Percentiles rank a stretch among this genome's conserved stretches.
phyloP scores from a whole-genome alignment of 2,797 vertebrate species.

The Cynopterus sphinx region DNA sequence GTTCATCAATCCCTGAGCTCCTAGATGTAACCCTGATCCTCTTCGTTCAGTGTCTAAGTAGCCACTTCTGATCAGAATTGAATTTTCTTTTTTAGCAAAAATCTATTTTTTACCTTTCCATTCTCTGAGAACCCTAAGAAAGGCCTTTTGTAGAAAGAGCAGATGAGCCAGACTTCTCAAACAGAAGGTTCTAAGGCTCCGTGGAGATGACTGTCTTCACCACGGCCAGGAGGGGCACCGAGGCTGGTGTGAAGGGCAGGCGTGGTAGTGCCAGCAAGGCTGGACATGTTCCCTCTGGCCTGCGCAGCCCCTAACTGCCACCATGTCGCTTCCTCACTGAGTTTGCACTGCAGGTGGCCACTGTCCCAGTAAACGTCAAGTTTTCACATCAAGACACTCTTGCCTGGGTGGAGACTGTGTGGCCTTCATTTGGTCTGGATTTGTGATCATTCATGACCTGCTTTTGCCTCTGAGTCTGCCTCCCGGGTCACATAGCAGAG shows the following conservation, averaged over 20 bases:
- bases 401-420: not conserved
- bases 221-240: rapidly evolving
- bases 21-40: not conserved
- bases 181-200: not conserved
- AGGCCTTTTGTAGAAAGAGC: not conserved
- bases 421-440: not conserved
- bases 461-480: not conserved
- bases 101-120: not conserved
- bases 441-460: not conserved
- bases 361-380: too few relatives aligned
- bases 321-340: rapidly evolving
- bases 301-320: not conserved
- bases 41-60: not conserved
- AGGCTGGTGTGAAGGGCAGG: too few relatives aligned
- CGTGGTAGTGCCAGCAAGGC: not conserved
- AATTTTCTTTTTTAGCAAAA: not conserved
- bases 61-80: not conserved
- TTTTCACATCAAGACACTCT: not conserved
- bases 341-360: rapidly evolving
- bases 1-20: not conserved
- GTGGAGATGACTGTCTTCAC: not conserved
- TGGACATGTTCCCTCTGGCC: not conserved
- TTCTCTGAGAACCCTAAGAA: not conserved
- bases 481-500: not conserved
- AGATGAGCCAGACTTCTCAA: not conserved